Conservation (phyloP, 1,140 invertebrate genomes). For the Grapholita molesta region DNA sequence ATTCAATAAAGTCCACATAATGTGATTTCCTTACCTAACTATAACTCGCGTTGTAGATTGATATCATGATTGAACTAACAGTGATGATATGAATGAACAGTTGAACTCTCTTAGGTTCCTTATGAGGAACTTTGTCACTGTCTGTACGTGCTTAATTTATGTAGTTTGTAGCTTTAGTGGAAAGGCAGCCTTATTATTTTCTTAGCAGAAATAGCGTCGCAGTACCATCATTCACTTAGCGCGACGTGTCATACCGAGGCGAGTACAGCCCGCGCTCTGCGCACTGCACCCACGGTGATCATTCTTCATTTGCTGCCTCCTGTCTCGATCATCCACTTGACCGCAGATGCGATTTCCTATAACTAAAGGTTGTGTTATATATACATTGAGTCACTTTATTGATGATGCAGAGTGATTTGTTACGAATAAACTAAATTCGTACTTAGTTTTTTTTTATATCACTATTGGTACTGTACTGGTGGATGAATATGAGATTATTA, state of each 20-base stretch:
- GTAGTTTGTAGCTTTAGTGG: not conserved
- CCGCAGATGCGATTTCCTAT: conserved; percentile 20
- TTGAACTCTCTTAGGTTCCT: too few species aligned
- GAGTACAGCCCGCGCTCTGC: conserved; percentile 8
- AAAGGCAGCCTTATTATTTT: not conserved
- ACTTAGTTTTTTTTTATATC: too few species aligned
- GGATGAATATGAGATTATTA: too few species aligned
- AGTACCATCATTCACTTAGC: conserved; percentile 66
- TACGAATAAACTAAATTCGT: too few species aligned
- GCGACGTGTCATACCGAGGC: conserved; percentile 42
- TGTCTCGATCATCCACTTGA: conserved; percentile 37
- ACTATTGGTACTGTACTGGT: too few species aligned
- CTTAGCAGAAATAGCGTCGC: conserved; percentile 9
- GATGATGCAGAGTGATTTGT: not conserved
- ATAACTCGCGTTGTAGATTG: too few species aligned
- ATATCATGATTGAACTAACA: too few species aligned
- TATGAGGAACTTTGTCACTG: too few species aligned
- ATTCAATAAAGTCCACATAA: too few species aligned
- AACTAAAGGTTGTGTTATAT: not conserved
- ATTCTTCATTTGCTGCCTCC: conserved; percentile 66
- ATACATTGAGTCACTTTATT: not conserved
- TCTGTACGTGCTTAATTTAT: too few species aligned
- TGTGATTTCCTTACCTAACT: too few species aligned
- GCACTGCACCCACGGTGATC: conserved; percentile 52
- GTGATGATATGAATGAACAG: too few species aligned